phyloP scores from a whole-genome alignment of 2,797 vertebrate genomes.

The Chaetodon trifasciatus region DNA sequence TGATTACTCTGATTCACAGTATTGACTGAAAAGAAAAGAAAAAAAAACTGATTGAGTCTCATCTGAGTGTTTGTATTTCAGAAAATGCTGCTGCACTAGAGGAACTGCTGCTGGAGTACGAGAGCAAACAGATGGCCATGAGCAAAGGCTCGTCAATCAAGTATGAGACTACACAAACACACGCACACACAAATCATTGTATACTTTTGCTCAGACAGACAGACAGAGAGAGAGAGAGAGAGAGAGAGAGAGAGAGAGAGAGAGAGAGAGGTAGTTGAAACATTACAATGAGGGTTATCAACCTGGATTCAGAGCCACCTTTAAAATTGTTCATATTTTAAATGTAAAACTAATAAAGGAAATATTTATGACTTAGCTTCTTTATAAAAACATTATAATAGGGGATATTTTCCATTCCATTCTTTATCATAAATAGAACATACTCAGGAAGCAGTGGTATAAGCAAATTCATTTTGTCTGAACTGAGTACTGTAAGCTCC shows the following conservation, averaged over 20 bases:
- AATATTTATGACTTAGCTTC: neutral
- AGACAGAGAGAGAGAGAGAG: no score
- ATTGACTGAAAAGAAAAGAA: neutral
- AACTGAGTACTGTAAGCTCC: no score
- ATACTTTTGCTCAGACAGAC: slow-evolving; percentile 16
- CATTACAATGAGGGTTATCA: neutral
- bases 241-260: no score
- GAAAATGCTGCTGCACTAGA: slow-evolving; percentile 96
- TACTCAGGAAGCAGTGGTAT: neutral
- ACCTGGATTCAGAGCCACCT: neutral
- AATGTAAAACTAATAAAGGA: neutral
- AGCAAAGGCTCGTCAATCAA: slow-evolving; percentile 87
- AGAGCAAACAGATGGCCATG: slow-evolving; percentile 86
- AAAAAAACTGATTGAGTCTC: neutral
- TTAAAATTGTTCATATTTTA: neutral
- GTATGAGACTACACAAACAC: slow-evolving; percentile 78
- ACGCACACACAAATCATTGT: neutral
- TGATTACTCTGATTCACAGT: neutral
- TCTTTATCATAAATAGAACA: neutral
- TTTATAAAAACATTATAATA: neutral
- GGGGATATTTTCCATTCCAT: neutral
- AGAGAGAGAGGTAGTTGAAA: neutral
- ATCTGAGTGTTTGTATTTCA: slow-evolving; percentile 63
- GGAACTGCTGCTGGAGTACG: slow-evolving; percentile 94
- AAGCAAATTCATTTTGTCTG: no score